phyloP scores from a whole-genome alignment of 2,797 vertebrate species.

The Spinus pinus region DNA sequence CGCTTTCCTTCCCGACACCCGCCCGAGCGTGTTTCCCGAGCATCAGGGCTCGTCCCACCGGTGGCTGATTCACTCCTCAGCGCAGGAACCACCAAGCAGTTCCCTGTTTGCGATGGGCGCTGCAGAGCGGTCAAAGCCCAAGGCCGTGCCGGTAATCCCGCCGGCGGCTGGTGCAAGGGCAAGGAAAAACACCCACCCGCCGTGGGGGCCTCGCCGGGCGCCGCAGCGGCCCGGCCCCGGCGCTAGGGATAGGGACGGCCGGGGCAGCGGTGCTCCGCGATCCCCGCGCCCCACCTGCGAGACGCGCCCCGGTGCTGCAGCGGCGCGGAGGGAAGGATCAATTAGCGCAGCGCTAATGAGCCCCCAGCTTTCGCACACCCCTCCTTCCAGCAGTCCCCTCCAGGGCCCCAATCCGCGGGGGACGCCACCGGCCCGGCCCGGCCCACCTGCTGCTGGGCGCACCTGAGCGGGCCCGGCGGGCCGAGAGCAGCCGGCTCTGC shows the following conservation, averaged over 20 bases:
- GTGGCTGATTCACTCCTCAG: not conserved
- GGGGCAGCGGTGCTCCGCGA: fast-evolving
- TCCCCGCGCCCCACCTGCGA: not conserved
- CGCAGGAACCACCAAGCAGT: not conserved
- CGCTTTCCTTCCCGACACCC: not conserved
- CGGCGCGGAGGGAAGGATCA: not conserved
- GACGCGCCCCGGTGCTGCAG: not conserved
- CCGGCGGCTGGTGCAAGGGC: not conserved
- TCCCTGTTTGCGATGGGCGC: not conserved
- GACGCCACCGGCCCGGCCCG: no score
- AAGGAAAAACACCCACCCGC: not conserved
- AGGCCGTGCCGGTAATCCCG: not conserved
- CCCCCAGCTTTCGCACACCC: not conserved
- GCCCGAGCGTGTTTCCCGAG: not conserved
- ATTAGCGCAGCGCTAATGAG: not conserved
- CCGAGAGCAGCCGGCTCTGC: not conserved
- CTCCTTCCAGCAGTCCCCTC: not conserved
- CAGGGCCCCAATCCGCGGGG: not conserved
- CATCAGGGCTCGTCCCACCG: not conserved
- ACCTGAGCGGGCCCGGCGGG: not conserved
- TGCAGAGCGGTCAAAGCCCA: not conserved
- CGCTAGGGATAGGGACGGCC: fast-evolving
- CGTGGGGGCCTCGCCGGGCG: not conserved
- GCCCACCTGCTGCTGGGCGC: not conserved
- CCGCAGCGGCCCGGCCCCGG: not conserved